Evolutionary conservation across 2,888 invertebrate genomes (phyloP).

Genomic region (Temnothorax rugatulus): DNA sequence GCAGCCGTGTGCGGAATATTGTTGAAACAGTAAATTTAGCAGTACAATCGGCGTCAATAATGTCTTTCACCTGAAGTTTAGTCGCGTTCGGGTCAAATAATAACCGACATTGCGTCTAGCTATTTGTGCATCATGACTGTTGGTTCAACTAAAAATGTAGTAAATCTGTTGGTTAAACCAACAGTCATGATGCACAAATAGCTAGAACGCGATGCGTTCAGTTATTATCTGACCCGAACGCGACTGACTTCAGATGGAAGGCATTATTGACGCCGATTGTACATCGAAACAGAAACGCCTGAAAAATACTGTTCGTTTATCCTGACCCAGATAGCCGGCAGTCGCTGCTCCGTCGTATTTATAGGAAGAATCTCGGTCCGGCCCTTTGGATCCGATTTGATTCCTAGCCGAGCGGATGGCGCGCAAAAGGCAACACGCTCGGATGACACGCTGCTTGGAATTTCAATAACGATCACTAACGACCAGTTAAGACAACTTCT

Average conservation of each 20-base stretch:
- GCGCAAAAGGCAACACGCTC: slow-evolving; percentile 13
- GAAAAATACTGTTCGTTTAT: slow-evolving; percentile 62
- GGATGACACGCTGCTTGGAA: slow-evolving; percentile 43
- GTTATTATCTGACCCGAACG: no score
- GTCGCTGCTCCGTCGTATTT: slow-evolving; percentile 58
- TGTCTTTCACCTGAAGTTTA: no score
- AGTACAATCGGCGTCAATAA: slow-evolving; percentile 25
- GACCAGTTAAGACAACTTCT: slow-evolving; percentile 23
- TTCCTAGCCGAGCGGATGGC: background rate
- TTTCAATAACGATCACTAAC: slow-evolving; percentile 45
- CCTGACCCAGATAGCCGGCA: slow-evolving; percentile 65
- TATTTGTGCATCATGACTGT: no score
- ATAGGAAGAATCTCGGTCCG: slow-evolving; percentile 54
- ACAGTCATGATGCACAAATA: no score
- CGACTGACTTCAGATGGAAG: no score
- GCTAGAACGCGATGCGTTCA: no score
- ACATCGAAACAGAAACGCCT: slow-evolving; percentile 52
- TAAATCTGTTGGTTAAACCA: no score
- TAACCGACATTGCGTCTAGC: no score
- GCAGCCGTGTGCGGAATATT: slow-evolving; percentile 34
- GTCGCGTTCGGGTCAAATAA: no score
- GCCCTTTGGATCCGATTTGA: slow-evolving; percentile 37
- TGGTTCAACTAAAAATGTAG: no score
- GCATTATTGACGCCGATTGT: background rate
- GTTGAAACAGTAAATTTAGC: slow-evolving; percentile 64